phyloP scores from a whole-genome alignment of 1,140 invertebrate genomes.

The Sycophila sp. region DNA sequence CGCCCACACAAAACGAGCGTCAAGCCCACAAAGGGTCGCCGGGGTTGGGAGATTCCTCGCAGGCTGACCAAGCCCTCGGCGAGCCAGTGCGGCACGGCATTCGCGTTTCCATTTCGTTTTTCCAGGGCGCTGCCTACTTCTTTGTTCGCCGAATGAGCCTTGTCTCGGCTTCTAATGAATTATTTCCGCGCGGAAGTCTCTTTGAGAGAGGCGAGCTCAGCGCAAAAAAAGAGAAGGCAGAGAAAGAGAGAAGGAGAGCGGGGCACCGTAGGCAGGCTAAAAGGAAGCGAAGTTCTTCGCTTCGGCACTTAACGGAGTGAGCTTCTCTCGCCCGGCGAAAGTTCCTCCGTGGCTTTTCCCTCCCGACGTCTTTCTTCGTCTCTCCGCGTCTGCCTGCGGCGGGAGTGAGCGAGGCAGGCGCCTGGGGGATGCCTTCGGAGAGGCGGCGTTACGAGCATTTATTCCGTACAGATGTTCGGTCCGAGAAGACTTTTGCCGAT shows the following conservation, averaged over 20 bases:
- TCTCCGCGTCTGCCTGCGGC: background rate
- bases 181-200: constrained; percentile 35
- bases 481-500: background rate
- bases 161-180: constrained; percentile 37
- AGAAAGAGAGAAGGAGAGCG: background rate
- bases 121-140: background rate
- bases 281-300: constrained; percentile 13
- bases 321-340: constrained; percentile 15
- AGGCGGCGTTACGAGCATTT: constrained; percentile 8
- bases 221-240: constrained; percentile 11
- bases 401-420: background rate
- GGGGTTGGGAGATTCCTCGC: background rate
- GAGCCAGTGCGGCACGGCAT: background rate
- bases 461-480: constrained; percentile 1
- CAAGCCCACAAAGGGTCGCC: background rate
- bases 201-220: constrained; percentile 19
- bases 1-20: constrained; percentile 8
- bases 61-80: background rate
- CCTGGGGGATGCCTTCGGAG: background rate
- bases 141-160: constrained; percentile 1
- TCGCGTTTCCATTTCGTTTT: constrained; percentile 17
- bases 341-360: constrained; percentile 26
- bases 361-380: background rate
- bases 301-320: constrained; percentile 33
- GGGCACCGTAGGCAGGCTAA: too few species aligned